Conservation (phyloP, 2,888 invertebrate genomes). For the Coenonympha glycerion region DNA sequence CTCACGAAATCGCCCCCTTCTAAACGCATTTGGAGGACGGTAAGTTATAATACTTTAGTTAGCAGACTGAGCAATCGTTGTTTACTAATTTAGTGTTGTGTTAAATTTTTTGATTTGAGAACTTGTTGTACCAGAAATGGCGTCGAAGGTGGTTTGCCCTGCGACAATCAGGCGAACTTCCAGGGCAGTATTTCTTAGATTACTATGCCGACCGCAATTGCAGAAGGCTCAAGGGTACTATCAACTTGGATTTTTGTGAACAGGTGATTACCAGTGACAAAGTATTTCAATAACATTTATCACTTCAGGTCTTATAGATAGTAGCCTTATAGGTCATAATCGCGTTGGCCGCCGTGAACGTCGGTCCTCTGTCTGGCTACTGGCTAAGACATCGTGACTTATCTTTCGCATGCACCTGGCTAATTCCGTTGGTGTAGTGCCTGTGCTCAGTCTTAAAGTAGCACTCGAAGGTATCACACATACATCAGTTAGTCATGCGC, state of each 20-base stretch:
- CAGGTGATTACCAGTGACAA: slow-evolving; percentile 77
- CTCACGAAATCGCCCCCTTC: slow-evolving; percentile 96
- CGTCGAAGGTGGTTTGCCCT: slow-evolving; percentile 95
- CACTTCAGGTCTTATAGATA: no score
- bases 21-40: slow-evolving; percentile 94
- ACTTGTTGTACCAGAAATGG: slow-evolving; percentile 83
- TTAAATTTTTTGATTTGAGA: background rate
- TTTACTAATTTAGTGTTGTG: slow-evolving; percentile 26
- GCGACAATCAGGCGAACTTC: slow-evolving; percentile 92
- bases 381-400: background rate
- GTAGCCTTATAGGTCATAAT: background rate
- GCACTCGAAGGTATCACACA: background rate
- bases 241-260: slow-evolving; percentile 96
- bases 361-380: background rate
- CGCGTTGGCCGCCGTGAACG: background rate
- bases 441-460: background rate
- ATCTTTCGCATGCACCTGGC: background rate
- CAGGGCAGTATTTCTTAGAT: slow-evolving; percentile 94
- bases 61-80: slow-evolving; percentile 38
- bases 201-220: slow-evolving; percentile 93
- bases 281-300: background rate
- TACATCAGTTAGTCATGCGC: background rate
- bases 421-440: background rate
- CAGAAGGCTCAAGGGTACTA: slow-evolving; percentile 89
- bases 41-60: slow-evolving; percentile 78